A percentile compares a stretch with the other conserved stretches of the same genome.
Evolutionary conservation across 2,113 vertebrate genomes (phyloP).

Genomic region (Dissostichus mawsoni): DNA sequence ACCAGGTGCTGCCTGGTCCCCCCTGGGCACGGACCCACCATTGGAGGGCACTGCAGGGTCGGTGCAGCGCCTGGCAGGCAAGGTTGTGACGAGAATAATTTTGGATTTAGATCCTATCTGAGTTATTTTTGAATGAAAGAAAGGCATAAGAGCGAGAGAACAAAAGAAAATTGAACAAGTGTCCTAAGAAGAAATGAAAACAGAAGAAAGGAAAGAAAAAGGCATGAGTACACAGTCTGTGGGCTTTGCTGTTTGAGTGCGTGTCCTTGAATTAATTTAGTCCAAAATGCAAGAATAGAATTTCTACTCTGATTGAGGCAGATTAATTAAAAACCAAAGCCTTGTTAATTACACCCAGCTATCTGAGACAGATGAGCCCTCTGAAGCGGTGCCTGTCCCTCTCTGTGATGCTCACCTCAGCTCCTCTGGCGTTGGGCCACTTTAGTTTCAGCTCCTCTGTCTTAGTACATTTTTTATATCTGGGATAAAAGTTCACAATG

Average conservation of each 20-base stretch:
- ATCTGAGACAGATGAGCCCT: constrained; percentile 69
- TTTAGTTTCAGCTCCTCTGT: constrained; percentile 36
- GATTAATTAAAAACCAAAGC: constrained; percentile 77
- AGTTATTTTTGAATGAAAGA: constrained; percentile 33
- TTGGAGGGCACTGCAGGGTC: constrained; percentile 73
- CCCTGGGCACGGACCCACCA: constrained; percentile 61
- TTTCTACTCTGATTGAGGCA: constrained; percentile 56
- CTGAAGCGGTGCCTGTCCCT: constrained; percentile 53
- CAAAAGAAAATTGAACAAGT: background rate
- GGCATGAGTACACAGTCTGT: constrained; percentile 3
- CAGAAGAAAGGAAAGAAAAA: constrained; percentile 6
- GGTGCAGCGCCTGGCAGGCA: constrained; percentile 36
- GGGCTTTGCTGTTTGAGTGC: constrained; percentile 14
- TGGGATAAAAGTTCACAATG: constrained; percentile 17
- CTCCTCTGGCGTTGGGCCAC: constrained; percentile 45
- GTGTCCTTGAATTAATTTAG: constrained; percentile 64
- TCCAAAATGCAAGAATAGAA: constrained; percentile 64
- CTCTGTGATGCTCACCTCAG: constrained; percentile 53
- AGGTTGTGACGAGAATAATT: constrained; percentile 20
- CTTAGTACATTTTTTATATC: constrained; percentile 6
- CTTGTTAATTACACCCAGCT: constrained; percentile 75
- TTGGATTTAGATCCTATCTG: constrained; percentile 33
- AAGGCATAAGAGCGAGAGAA: background rate
- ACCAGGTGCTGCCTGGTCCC: constrained; percentile 66
- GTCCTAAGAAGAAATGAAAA: background rate